Base-by-base conservation (phyloP, 2,888 invertebrate species). In the Ormia ochracea region DNA sequence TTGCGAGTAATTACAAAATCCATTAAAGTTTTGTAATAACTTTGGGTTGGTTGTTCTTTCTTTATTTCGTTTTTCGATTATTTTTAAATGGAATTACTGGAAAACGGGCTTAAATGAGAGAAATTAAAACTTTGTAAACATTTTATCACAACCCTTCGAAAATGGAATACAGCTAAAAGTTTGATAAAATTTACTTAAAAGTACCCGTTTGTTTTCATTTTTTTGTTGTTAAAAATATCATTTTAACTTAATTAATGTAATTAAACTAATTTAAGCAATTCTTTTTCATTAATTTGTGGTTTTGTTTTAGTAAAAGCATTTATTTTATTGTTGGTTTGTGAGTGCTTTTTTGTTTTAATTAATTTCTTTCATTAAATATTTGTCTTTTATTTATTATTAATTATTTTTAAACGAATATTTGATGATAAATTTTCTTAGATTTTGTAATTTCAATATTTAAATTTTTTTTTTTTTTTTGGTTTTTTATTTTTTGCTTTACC, bases 71-170 rank as follows among this genome's bases (percentile, higher is more conserved):
- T 23, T 23, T 23, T 23, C 3, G 12, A n/a, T 36, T 26, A 33
- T 14, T 50, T n/a, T 21, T 21, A 38, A 70, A 7, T 52, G 4
- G 61, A 72, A 52, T 45, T 14, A 33, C 7, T 33, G 4, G 6
- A 43, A 45, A 21, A 38, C 3, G 38, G 17, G 17, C 36, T 33
- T 6, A 56, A 28, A 26, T 9, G 12, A 19, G 19, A 26, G 5
- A 52, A 43, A 38, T 4, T 36, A 65, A 58, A 26, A 26, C 19
- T 43, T 56, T 7, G 19, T 31, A 45, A 31, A 69, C 28, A 52
- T 80, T 36, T 80, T 48, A 68, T 80, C 78, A 81, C 81, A 81
- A 81, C 81, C 78, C 81, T 78, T 54, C 31, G 50, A 63, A 69
- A 70, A 66, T 31, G 7, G 52, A 73, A 73, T 73, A 68, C 66